phyloP scores from a whole-genome alignment of 2,113 vertebrate genomes.

The Myiopsitta monachus region DNA sequence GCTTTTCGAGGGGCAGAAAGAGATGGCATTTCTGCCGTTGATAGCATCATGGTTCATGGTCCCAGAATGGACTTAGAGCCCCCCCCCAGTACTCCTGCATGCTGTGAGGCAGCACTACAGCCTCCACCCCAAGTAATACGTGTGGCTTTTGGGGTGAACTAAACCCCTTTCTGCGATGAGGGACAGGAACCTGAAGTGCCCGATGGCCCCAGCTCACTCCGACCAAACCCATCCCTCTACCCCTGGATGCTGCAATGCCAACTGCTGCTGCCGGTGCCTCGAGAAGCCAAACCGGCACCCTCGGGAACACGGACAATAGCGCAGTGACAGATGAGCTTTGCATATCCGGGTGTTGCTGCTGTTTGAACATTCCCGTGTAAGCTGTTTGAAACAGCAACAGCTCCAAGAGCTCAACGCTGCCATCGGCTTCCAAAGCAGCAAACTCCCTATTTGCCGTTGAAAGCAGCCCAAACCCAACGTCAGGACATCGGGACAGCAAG shows the following conservation, averaged over 20 bases:
- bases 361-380: neutral
- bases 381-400: neutral
- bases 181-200: neutral
- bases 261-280: neutral
- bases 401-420: neutral
- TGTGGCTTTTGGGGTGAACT: neutral
- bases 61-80: neutral
- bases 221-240: neutral
- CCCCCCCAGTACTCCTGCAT: rapidly evolving
- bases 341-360: neutral
- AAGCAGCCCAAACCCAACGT: rapidly evolving
- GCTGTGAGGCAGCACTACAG: rapidly evolving
- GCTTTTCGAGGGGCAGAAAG: neutral
- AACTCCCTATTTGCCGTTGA: rapidly evolving
- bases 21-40: neutral
- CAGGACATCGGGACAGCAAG: rapidly evolving
- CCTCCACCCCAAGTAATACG: rapidly evolving
- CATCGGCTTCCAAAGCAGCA: rapidly evolving
- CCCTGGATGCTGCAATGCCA: neutral
- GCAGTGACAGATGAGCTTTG: slow-evolving; percentile 10
- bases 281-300: neutral
- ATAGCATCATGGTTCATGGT: rapidly evolving
- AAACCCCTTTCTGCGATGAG: neutral
- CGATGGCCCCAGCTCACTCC: neutral
- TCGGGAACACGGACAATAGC: neutral